Evolutionary conservation across 1,140 invertebrate genomes (phyloP).

Genomic region (Gryon sp.): DNA sequence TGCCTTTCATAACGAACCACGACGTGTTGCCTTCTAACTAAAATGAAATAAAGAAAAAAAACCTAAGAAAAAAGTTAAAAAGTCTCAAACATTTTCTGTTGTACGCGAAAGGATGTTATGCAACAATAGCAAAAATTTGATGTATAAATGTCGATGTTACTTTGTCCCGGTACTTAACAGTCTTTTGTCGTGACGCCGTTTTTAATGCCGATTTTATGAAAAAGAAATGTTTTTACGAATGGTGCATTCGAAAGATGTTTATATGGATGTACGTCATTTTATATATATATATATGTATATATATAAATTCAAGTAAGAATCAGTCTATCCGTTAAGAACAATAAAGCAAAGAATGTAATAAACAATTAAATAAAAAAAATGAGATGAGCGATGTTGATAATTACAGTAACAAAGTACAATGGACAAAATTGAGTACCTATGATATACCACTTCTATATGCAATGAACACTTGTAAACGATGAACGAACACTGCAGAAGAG

Average conservation of each 20-base stretch:
- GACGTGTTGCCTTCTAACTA: slow-evolving; percentile 78
- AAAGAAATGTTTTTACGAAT: slow-evolving; percentile 62
- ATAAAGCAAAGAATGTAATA: slow-evolving; percentile 44
- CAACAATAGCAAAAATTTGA: slow-evolving; percentile 63
- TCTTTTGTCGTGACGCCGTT: slow-evolving; percentile 57
- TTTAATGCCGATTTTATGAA: slow-evolving; percentile 68
- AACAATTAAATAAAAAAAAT: background rate
- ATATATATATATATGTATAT: slow-evolving; percentile 56
- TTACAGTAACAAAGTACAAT: slow-evolving; percentile 74
- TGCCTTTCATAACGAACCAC: slow-evolving; percentile 79
- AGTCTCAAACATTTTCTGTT: too few relatives aligned
- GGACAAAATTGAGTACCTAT: slow-evolving; percentile 75
- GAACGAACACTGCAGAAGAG: slow-evolving; percentile 71
- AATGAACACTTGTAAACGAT: slow-evolving; percentile 76
- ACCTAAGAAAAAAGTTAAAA: too few relatives aligned
- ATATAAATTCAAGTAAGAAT: slow-evolving; percentile 55
- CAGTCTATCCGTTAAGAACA: slow-evolving; percentile 56
- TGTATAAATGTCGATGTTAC: slow-evolving; percentile 63
- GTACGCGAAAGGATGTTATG: slow-evolving; percentile 29
- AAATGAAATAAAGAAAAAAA: slow-evolving; percentile 67
- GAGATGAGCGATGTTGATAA: slow-evolving; percentile 52
- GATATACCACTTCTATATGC: slow-evolving; percentile 73
- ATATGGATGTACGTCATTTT: slow-evolving; percentile 60
- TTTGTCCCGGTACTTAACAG: slow-evolving; percentile 76
- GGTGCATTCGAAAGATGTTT: slow-evolving; percentile 59